Evolutionary conservation across 2,113 vertebrate species (phyloP).

Genomic region (Stomatorhinus ivindoensis): DNA sequence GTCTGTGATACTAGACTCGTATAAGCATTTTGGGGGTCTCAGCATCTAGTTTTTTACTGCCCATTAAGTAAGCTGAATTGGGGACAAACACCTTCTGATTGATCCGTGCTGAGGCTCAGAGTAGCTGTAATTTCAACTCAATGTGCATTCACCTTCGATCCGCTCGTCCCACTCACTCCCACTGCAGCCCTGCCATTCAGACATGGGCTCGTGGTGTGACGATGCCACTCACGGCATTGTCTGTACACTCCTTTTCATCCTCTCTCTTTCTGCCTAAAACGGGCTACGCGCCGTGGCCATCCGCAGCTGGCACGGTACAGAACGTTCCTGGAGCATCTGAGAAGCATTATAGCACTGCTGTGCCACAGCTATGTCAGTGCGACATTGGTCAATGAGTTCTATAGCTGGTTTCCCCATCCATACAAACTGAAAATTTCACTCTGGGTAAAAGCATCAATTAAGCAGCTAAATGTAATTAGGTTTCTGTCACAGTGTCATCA

Average conservation of each 20-base stretch:
- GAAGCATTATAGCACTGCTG: conserved; percentile 2
- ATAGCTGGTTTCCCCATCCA: not conserved
- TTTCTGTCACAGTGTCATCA: not conserved
- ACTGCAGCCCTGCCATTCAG: conserved; percentile 8
- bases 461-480: not conserved
- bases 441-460: not conserved
- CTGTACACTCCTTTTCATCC: conserved; percentile 36
- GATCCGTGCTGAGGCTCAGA: conserved; percentile 44
- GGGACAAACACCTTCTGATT: conserved; percentile 35
- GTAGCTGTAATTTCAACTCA: conserved; percentile 29
- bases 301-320: conserved; percentile 27
- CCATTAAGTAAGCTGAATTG: conserved; percentile 40
- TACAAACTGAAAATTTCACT: not conserved
- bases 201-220: not conserved
- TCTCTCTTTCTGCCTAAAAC: conserved; percentile 36
- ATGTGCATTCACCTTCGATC: conserved; percentile 52
- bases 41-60: not conserved
- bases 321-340: conserved; percentile 36
- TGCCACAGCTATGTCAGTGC: not conserved
- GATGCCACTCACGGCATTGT: not conserved
- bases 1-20: not conserved
- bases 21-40: not conserved
- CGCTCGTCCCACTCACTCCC: conserved; percentile 13
- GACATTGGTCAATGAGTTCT: not conserved
- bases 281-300: conserved; percentile 31